Percentiles rank a stretch among this genome's conserved stretches.
These are phyloP conservation scores for Sander vitreus DNA, from an alignment of 2,113 vertebrate genomes.

Conservation along the genomic window DNA sequence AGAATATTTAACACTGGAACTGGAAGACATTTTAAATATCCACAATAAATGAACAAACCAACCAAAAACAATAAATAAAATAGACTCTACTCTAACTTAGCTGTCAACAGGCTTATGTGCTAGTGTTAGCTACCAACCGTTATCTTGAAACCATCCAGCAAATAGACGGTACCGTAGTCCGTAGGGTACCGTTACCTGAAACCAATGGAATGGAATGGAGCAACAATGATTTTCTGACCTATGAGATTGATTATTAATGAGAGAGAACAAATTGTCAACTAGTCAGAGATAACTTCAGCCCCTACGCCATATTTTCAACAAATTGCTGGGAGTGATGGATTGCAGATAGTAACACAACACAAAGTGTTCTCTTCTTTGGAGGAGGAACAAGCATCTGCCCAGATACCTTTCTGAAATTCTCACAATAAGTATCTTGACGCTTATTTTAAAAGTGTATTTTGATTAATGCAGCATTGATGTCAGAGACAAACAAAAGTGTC, in stretches of 20 bases:
- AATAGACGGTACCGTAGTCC: too few relatives aligned
- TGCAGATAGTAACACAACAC: background rate
- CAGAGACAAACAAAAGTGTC: constrained; percentile 20
- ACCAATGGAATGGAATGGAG: too few relatives aligned
- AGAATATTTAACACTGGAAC: too few relatives aligned
- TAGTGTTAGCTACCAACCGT: too few relatives aligned
- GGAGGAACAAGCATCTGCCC: background rate
- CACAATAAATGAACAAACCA: too few relatives aligned
- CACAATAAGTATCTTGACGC: background rate
- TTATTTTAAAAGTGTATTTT: background rate
- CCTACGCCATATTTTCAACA: too few relatives aligned
- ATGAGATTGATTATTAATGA: background rate
- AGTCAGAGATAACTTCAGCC: background rate
- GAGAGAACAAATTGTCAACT: background rate
- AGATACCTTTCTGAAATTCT: background rate
- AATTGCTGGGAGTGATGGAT: background rate
- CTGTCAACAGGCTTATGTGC: too few relatives aligned
- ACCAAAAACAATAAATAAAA: too few relatives aligned
- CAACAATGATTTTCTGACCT: background rate
- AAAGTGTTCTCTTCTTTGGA: background rate
- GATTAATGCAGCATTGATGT: background rate
- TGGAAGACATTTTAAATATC: too few relatives aligned
- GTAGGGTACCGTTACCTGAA: too few relatives aligned
- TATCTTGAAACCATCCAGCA: too few relatives aligned
- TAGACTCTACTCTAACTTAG: too few relatives aligned